Conservation (phyloP, 2,113 vertebrate genomes). For the Vulpes lagopus region DNA sequence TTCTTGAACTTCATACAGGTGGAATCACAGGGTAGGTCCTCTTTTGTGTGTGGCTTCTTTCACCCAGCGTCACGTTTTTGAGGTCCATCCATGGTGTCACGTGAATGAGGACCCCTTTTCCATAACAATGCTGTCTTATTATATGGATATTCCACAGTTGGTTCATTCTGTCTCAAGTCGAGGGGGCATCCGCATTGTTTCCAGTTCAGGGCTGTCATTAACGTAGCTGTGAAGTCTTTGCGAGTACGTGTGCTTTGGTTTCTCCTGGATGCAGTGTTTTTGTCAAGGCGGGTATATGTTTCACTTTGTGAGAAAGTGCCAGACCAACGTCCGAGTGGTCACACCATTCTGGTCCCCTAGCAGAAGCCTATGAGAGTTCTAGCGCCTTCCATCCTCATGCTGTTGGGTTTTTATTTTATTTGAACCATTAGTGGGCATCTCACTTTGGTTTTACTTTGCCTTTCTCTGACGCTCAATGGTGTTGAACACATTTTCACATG, state of each 20-base stretch:
- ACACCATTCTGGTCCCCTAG: background rate
- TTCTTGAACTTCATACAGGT: background rate
- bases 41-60: background rate
- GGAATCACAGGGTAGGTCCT: background rate
- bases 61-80: background rate
- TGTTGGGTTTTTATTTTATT: background rate
- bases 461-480: background rate
- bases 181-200: background rate
- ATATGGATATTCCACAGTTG: background rate
- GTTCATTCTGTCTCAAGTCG: background rate
- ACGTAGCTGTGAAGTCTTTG: background rate
- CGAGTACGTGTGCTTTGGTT: background rate
- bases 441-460: background rate
- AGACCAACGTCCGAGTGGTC: background rate
- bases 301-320: constrained; percentile 17
- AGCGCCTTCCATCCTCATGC: background rate
- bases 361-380: background rate
- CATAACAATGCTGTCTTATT: background rate
- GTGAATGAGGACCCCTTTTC: background rate
- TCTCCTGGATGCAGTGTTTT: constrained; percentile 28
- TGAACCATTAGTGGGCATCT: background rate
- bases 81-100: background rate
- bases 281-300: background rate
- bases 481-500: background rate
- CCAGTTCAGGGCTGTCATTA: background rate